A percentile compares a stretch with the other conserved stretches of the same genome.
Evolutionary conservation across 2,888 invertebrate genomes (phyloP).

Genomic region (Latrodectus hesperus): DNA sequence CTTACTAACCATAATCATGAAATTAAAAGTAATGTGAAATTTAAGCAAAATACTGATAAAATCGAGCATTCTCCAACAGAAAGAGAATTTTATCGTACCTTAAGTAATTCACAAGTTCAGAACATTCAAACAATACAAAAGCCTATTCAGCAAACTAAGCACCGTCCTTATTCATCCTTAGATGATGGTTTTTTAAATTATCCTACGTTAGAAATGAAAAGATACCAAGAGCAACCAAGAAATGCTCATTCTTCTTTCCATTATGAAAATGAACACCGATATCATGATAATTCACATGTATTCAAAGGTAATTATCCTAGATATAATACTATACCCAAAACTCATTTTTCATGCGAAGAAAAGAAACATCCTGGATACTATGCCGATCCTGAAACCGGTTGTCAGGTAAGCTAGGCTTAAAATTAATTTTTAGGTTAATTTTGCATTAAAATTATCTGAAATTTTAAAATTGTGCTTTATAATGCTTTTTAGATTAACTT

Average conservation of each 20-base stretch:
- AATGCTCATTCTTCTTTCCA: not conserved
- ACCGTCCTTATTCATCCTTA: not conserved
- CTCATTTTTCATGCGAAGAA: slow-evolving; percentile 36
- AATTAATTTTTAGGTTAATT: no score
- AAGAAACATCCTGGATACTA: slow-evolving; percentile 30
- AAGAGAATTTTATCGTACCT: not conserved
- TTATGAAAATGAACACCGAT: not conserved
- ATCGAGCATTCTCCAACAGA: not conserved
- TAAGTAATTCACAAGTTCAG: not conserved
- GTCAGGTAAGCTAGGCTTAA: slow-evolving; percentile 35
- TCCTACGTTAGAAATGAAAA: not conserved
- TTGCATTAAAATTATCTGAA: no score
- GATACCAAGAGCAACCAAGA: not conserved
- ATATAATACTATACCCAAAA: slow-evolving; percentile 47
- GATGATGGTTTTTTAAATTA: not conserved
- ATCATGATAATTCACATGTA: slow-evolving; percentile 7
- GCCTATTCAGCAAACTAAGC: not conserved
- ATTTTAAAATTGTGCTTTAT: no score
- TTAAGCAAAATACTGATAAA: not conserved
- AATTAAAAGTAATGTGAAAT: no score
- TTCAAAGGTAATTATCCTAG: slow-evolving; percentile 5
- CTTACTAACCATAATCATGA: no score
- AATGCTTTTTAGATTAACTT: no score
- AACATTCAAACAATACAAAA: not conserved
- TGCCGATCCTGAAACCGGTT: slow-evolving; percentile 57